Conservation (phyloP, 1,140 invertebrate species). For the Cryptotermes secundus region DNA sequence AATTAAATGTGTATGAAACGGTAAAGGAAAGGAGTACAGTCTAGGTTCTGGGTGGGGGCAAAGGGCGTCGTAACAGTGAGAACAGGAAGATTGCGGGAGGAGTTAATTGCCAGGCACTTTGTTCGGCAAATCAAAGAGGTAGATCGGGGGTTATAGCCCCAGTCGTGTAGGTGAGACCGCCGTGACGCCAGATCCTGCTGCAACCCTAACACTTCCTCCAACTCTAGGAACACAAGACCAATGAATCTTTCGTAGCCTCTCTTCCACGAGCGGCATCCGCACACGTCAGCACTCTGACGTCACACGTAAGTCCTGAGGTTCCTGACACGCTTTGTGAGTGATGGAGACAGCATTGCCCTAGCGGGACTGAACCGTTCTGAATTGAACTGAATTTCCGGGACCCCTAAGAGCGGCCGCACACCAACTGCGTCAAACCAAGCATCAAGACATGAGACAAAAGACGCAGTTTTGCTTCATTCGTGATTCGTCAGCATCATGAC, state of each 20-base stretch:
- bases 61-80: not conserved
- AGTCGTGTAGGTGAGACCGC: not conserved
- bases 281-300: too few relatives aligned
- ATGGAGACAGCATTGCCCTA: too few relatives aligned
- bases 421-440: too few relatives aligned
- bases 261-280: too few relatives aligned
- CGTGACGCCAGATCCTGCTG: not conserved
- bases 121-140: conserved; percentile 21
- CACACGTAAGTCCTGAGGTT: too few relatives aligned
- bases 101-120: conserved; percentile 34
- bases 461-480: too few relatives aligned
- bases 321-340: too few relatives aligned
- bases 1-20: conserved; percentile 34
- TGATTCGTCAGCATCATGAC: too few relatives aligned
- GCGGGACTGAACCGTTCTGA: too few relatives aligned
- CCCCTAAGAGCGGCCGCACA: too few relatives aligned
- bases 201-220: not conserved
- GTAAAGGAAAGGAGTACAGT: not conserved
- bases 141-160: not conserved
- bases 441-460: too few relatives aligned
- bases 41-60: not conserved
- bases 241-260: not conserved
- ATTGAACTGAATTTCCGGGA: too few relatives aligned
- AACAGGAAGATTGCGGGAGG: conserved; percentile 28
- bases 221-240: not conserved